Evolutionary conservation across 2,113 vertebrate species (phyloP).

Genomic region (Trichechus manatus): DNA sequence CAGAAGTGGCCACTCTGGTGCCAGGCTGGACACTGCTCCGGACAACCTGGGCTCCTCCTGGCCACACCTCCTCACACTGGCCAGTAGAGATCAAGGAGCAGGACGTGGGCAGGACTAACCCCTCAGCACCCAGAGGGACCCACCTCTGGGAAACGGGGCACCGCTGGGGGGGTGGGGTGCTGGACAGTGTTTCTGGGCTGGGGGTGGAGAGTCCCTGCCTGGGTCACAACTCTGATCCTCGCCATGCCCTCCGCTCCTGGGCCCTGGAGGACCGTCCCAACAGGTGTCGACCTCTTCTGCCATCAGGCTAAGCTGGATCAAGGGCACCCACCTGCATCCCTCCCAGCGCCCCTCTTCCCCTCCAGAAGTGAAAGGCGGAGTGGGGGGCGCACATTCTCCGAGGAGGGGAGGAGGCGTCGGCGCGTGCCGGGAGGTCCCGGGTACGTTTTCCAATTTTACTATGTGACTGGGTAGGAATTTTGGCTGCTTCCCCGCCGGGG

Average conservation of each 20-base stretch:
- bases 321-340: not conserved
- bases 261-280: not conserved
- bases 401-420: slow-evolving; percentile 1
- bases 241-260: not conserved
- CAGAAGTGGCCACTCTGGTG: not conserved
- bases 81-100: not conserved
- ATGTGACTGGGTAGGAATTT: slow-evolving; percentile 58
- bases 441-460: slow-evolving; percentile 67
- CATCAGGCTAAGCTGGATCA: not conserved
- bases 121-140: not conserved
- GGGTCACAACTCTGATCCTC: not conserved
- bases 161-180: not conserved
- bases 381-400: not conserved
- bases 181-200: not conserved
- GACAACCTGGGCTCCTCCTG: slow-evolving; percentile 1
- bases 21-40: not conserved
- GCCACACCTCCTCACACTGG: slow-evolving; percentile 30
- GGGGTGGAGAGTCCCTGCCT: not conserved
- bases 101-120: not conserved
- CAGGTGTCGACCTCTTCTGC: slow-evolving; percentile 33
- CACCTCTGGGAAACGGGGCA: not conserved
- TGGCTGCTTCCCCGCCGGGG: slow-evolving; percentile 9
- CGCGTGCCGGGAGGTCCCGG: slow-evolving; percentile 40
- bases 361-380: not conserved
- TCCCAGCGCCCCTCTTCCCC: not conserved